Evolutionary conservation across 2,113 vertebrate species (phyloP).

Genomic region (Syngnathus floridae): DNA sequence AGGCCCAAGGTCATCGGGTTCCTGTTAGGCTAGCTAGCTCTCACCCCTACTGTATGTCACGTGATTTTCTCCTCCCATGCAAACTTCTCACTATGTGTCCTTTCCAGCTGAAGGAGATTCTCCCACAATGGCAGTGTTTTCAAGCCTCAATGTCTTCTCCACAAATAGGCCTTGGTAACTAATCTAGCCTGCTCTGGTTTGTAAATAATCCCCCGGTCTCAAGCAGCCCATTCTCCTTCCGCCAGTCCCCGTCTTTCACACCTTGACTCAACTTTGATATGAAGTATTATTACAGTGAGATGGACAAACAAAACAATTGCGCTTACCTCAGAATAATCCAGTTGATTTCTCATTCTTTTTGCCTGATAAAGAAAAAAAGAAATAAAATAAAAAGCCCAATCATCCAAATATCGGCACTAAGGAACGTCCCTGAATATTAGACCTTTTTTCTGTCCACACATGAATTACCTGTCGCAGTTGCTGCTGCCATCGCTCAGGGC

Average conservation of each 20-base stretch:
- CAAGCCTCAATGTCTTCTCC: constrained; percentile 73
- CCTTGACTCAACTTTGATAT: constrained; percentile 62
- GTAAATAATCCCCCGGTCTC: constrained; percentile 61
- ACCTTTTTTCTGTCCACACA: neutral
- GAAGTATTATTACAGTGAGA: constrained; percentile 47
- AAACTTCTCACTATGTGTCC: constrained; percentile 41
- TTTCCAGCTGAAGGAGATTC: constrained; percentile 65
- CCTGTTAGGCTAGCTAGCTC: neutral
- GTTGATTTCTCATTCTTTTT: constrained; percentile 72
- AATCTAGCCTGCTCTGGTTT: constrained; percentile 70
- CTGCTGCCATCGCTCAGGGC: constrained; percentile 81
- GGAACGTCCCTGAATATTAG: neutral
- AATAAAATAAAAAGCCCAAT: constrained; percentile 29
- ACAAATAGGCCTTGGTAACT: constrained; percentile 71
- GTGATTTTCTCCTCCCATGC: constrained; percentile 26
- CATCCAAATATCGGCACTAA: no score
- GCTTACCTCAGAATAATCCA: constrained; percentile 84
- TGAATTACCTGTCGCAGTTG: constrained; percentile 82
- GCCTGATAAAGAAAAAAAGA: constrained; percentile 67
- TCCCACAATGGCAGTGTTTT: constrained; percentile 68
- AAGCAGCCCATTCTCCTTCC: constrained; percentile 47
- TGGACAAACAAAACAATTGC: constrained; percentile 12
- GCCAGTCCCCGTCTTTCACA: constrained; percentile 49
- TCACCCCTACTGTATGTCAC: neutral
- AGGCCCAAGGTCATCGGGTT: neutral